phyloP scores from a whole-genome alignment of 2,113 vertebrate species.

The Tympanuchus pallidicinctus region DNA sequence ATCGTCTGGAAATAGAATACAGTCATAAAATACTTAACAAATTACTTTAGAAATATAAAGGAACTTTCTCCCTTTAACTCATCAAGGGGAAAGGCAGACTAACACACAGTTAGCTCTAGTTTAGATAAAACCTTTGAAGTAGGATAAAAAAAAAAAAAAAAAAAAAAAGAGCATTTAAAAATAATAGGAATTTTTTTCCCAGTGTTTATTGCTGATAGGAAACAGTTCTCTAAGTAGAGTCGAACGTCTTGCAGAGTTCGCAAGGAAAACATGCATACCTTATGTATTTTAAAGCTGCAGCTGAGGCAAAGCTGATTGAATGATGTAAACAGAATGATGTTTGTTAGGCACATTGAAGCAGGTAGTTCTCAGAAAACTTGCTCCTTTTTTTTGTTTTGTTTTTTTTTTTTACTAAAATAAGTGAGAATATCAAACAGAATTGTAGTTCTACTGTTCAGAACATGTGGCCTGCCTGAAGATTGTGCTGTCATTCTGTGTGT shows the following conservation, averaged over 20 bases:
- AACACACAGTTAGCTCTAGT: not conserved
- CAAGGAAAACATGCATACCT: accelerated
- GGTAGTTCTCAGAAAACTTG: not conserved
- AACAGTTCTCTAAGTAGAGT: not conserved
- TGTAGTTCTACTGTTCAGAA: not conserved
- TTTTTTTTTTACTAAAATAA: not conserved
- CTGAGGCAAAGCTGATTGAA: not conserved
- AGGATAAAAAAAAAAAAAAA: not conserved
- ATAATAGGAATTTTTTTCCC: not conserved
- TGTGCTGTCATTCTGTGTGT: not conserved
- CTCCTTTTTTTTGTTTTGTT: not conserved
- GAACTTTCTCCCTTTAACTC: not conserved
- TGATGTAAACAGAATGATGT: too few species aligned
- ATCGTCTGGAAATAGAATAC: not conserved
- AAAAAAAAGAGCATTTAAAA: not conserved
- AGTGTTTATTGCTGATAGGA: not conserved
- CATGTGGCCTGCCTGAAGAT: not conserved
- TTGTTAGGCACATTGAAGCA: not conserved
- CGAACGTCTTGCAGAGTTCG: not conserved
- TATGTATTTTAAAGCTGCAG: not conserved
- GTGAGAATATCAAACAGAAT: not conserved
- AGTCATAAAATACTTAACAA: not conserved
- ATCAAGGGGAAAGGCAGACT: not conserved
- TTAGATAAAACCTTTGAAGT: not conserved
- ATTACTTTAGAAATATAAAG: not conserved